A percentile compares a stretch with the other conserved stretches of the same genome.
These are phyloP conservation scores for Panopea generosa DNA, from an alignment of 2,888 invertebrate genomes.

Conservation along the genomic window DNA sequence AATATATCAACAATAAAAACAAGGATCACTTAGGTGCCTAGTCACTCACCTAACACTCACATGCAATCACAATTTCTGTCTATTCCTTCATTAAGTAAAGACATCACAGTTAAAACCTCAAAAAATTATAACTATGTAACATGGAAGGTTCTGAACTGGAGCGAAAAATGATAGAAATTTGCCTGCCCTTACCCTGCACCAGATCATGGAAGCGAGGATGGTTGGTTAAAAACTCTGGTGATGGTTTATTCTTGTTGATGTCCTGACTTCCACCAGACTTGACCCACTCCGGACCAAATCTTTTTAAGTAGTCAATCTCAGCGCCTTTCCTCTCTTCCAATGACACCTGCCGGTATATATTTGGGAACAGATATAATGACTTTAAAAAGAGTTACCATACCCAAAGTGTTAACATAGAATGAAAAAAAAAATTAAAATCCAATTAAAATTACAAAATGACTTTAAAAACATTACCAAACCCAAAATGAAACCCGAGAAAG, in stretches of 20 bases:
- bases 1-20: too few species aligned
- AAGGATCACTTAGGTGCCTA: too few species aligned
- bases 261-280: conserved; percentile 85
- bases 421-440: not conserved
- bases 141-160: too few species aligned
- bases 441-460: not conserved
- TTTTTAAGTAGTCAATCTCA: conserved; percentile 96
- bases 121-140: too few species aligned
- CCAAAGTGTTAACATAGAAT: not conserved
- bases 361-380: not conserved
- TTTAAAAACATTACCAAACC: too few species aligned
- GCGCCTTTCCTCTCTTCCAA: conserved; percentile 92
- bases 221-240: conserved; percentile 82
- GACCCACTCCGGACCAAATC: conserved; percentile 88
- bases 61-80: too few species aligned
- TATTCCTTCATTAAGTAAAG: too few species aligned
- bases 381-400: not conserved
- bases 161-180: too few species aligned
- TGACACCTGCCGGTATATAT: conserved; percentile 87
- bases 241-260: conserved; percentile 77
- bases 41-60: too few species aligned
- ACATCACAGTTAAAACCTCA: too few species aligned
- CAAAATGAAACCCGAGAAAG: too few species aligned
- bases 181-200: conserved; percentile 89
- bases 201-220: conserved; percentile 92